Conservation (phyloP, 1,140 invertebrate genomes). For the Drosophila sucinea region DNA sequence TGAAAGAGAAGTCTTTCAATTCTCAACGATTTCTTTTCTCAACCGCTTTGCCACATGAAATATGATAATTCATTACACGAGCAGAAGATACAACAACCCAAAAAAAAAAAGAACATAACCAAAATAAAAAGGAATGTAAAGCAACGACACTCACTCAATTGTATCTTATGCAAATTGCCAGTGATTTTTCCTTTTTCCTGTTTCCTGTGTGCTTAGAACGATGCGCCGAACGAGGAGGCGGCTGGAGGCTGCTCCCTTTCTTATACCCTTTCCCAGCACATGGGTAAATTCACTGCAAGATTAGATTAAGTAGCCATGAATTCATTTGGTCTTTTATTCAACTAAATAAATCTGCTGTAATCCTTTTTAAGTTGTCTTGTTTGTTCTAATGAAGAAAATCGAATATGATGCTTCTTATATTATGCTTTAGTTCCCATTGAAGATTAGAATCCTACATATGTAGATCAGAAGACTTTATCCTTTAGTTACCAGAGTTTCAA, state of each 20-base stretch:
- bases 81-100: constrained; percentile 42
- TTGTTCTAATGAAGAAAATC: too few species aligned
- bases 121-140: constrained; percentile 43
- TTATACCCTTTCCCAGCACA: background rate
- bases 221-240: background rate
- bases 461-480: too few species aligned
- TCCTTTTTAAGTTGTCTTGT: too few species aligned
- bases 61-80: constrained; percentile 81
- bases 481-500: too few species aligned
- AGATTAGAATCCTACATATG: too few species aligned
- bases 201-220: constrained; percentile 43
- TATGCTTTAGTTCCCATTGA: too few species aligned
- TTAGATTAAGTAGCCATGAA: too few species aligned
- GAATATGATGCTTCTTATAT: too few species aligned
- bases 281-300: background rate
- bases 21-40: constrained; percentile 12
- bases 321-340: too few species aligned
- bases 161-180: constrained; percentile 82
- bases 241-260: background rate
- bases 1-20: constrained; percentile 43
- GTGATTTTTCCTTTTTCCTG: constrained; percentile 76
- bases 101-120: constrained; percentile 28
- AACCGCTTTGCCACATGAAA: constrained; percentile 68
- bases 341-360: too few species aligned
- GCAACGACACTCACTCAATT: constrained; percentile 78